Base-by-base conservation (phyloP, 1,140 invertebrate genomes). In the Lordiphosa clarofinis region DNA sequence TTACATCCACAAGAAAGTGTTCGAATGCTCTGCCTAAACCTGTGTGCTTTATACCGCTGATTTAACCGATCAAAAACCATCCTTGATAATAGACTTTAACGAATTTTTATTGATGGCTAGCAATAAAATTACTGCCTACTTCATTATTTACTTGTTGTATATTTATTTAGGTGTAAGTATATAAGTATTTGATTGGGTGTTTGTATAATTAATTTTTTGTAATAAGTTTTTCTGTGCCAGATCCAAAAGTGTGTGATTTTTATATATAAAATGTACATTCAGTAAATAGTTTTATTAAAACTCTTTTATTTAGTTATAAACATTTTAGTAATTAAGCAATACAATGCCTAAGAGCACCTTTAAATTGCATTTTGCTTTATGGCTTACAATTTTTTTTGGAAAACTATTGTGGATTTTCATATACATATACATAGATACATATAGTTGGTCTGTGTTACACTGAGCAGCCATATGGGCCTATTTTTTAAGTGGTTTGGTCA, bases 311-410 rank as follows among this genome's bases (percentile, higher is more conserved):
- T 38, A 24, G 49, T 58, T 49, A 53, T 50, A 67, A 67, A 62
- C 60, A 57, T 57, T 53, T 39, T 11, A 35, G 31, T 46, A 24
- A 47, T 53, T 39, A 39, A 28, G 24, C 28, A 48, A 36, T 36
- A 19, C 31, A 48, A 48, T 36, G 28, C 28, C 46, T 53, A 33
- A 33, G 28, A 59, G 64, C 64, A 68, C 63, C 64, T 53, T 19
- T 65, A 64, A 56, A 56, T 66, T 66, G 62, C 62, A 64, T 64
- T 40, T 65, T 54, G 54, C 19, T 50, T 56, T 28, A 28, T n/a
- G 42, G 21, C 10, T 11, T 24, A 21, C 1, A 44, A 11, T n/a
- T 44, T 3, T 4, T 1, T 24, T 46, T 11, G 24, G 11, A 24
- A 28, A 4, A 21, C 21, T 21, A 4, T 21, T 21, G 42, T 44